A percentile compares a stretch with the other conserved stretches of the same genome.
Conservation (phyloP, 2,113 vertebrate species). For the Orientallactaga bullata region DNA sequence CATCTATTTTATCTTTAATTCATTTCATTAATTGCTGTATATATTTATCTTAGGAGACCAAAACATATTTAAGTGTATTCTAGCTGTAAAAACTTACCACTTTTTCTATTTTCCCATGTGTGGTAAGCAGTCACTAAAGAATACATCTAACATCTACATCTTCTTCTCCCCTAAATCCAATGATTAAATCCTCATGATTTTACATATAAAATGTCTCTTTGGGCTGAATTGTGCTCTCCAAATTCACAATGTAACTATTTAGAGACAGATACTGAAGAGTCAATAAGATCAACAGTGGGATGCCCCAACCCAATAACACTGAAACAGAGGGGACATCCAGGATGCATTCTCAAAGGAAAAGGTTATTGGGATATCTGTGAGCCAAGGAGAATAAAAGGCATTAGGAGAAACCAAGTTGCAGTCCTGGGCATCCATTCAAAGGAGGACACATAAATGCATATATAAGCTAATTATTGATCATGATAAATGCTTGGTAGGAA, state of each 20-base stretch:
- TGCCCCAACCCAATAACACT: not conserved
- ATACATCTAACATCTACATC: not conserved
- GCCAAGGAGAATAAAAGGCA: not conserved
- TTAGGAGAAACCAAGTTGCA: not conserved
- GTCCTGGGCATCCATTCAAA: not conserved
- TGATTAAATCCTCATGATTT: not conserved
- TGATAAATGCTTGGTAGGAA: not conserved
- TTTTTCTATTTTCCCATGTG: not conserved
- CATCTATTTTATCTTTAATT: not conserved
- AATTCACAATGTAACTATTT: not conserved
- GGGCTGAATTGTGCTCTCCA: not conserved
- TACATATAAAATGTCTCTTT: conserved; percentile 3
- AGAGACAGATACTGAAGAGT: not conserved
- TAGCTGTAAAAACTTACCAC: not conserved
- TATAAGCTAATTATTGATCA: no score
- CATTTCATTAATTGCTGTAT: not conserved
- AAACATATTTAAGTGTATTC: conserved; percentile 2
- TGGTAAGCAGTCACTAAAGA: not conserved
- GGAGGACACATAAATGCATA: not conserved
- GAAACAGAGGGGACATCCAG: not conserved
- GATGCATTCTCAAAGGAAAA: not conserved
- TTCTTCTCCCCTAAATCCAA: not conserved
- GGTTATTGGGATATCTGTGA: not conserved
- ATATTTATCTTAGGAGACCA: not conserved
- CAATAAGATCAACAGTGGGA: not conserved